Evolutionary conservation across 1,140 invertebrate genomes (phyloP).

Genomic region (Ephestia elutella): DNA sequence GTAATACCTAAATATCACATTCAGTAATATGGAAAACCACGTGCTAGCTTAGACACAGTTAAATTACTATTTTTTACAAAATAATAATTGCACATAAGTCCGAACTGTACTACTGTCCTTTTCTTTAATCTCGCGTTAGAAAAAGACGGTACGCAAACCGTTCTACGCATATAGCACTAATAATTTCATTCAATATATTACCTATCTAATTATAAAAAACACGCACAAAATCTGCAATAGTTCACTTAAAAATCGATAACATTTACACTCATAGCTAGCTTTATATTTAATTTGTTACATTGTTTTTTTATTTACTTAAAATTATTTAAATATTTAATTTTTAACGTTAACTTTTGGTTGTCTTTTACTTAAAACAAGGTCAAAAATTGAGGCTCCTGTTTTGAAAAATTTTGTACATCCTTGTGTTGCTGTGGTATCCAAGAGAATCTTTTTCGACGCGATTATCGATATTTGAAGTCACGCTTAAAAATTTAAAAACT

Average conservation of each 20-base stretch:
- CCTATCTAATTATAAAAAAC: slow-evolving; percentile 74
- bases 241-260: slow-evolving; percentile 72
- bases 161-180: slow-evolving; percentile 52
- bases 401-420: slow-evolving; percentile 54
- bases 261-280: slow-evolving; percentile 73
- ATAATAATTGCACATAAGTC: slow-evolving; percentile 74
- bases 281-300: slow-evolving; percentile 74
- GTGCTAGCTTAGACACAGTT: slow-evolving; percentile 67
- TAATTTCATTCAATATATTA: slow-evolving; percentile 74
- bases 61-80: slow-evolving; percentile 70
- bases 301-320: slow-evolving; percentile 66
- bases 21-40: slow-evolving; percentile 72
- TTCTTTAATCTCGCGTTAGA: slow-evolving; percentile 30
- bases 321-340: slow-evolving; percentile 72
- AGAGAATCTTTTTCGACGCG: background rate
- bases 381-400: slow-evolving; percentile 60
- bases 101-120: slow-evolving; percentile 33
- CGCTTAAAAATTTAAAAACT: background rate
- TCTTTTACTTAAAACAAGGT: slow-evolving; percentile 69
- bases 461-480: background rate
- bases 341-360: slow-evolving; percentile 74
- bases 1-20: slow-evolving; percentile 74
- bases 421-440: slow-evolving; percentile 29
- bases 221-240: slow-evolving; percentile 71
- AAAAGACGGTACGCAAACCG: slow-evolving; percentile 43